Evolutionary conservation across 2,797 vertebrate genomes (phyloP), one percentile per base, ranked within the genome.

Genomic region (Mormyrus hasselquistii): DNA sequence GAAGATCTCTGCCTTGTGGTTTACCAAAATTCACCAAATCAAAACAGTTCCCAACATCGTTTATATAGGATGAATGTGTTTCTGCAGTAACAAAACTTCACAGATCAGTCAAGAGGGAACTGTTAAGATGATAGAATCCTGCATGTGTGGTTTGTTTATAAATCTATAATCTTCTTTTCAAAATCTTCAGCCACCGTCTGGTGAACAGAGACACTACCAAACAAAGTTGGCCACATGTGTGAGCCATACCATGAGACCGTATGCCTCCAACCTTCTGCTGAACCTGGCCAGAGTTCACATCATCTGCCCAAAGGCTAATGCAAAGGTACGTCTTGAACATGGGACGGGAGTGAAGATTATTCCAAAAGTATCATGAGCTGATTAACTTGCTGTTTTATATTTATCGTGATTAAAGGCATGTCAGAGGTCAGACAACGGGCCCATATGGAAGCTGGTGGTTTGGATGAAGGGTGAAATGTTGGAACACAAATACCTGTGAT

Each of bases 401-500:
- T 86, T 53, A 53, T 22, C 0, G 4, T 86, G 84, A 86, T 55
- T 29, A 55, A 86, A 86, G 52, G 25, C 22, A 50, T 55, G 52
- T 55, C 52, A 53, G 3, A 14, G 25, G 44, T 85, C 47, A 49
- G 44, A 8, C n/a, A 5, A 52, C 0, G 47, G 10, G 44, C 41
- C 79, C 79, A 47, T 14, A 49, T 83, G 79, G 65, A 69, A 69
- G 65, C 10, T 29, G 65, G 38, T 19, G 19, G 8, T 9, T 12
- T 25, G 44, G 8, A 49, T 34, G 41, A 52, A n/a, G 10, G 22
- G n/a, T 25, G 25, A 4, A 19, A 34, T 2, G 7, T 29, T 7
- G 41, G 22, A n/a, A 4, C 16, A 1, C 2, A 8, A 93, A 88
- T 93, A 99, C 98, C 98, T 96, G 98, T 99, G 86, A 99, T 99